Percentiles rank a stretch among this genome's conserved stretches.
phyloP scores from a whole-genome alignment of 1,140 invertebrate genomes.

The Meteorus sp. region DNA sequence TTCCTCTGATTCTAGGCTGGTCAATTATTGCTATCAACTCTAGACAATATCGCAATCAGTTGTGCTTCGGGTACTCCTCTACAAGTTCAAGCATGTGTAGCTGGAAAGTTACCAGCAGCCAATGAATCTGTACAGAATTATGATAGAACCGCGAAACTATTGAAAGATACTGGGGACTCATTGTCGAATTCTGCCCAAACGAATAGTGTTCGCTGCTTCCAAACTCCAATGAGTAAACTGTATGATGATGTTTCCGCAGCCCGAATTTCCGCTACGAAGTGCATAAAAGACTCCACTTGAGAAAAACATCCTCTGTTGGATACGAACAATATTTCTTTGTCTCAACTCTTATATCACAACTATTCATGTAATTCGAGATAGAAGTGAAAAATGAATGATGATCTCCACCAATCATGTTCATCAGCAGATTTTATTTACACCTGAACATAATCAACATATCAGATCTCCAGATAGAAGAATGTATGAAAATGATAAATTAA shows the following conservation, averaged over 20 bases:
- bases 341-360: no score
- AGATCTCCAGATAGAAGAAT: no score
- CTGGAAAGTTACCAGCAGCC: background rate
- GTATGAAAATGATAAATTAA: no score
- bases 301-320: no score
- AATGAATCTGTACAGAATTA: conserved; percentile 5
- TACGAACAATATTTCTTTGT: no score
- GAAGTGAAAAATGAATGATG: no score
- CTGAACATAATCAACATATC: no score
- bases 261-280: background rate
- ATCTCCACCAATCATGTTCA: no score
- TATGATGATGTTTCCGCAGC: background rate
- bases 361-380: no score
- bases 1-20: background rate
- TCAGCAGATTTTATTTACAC: no score
- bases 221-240: background rate
- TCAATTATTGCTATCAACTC: background rate
- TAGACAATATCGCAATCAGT: conserved; percentile 5
- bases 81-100: background rate
- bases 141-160: background rate
- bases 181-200: background rate
- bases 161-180: conserved; percentile 2
- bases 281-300: conserved; percentile 12
- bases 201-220: background rate
- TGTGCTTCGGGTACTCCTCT: background rate